A percentile compares a stretch with the other conserved stretches of the same genome.
phyloP scores from a whole-genome alignment of 1,140 invertebrate genomes.

The Ectropis grisescens region DNA sequence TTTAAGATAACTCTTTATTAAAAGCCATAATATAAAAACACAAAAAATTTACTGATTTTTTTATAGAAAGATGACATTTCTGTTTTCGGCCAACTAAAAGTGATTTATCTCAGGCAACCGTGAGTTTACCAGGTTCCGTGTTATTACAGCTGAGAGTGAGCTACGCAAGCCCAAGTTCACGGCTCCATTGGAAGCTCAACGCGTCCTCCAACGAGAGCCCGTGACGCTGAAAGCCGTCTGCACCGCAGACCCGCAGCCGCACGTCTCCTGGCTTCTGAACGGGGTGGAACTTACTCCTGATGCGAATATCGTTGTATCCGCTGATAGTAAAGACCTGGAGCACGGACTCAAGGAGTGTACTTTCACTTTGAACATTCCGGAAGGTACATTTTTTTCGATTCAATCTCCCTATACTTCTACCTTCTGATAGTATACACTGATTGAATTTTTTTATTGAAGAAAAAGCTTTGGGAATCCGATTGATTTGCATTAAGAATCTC shows the following conservation, averaged over 20 bases:
- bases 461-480: no score
- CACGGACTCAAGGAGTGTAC: slow-evolving; percentile 83
- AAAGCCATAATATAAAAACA: no score
- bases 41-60: no score
- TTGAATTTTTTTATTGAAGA: no score
- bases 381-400: slow-evolving; percentile 69
- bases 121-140: no score
- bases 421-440: no score
- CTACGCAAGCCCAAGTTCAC: slow-evolving; percentile 83
- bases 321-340: slow-evolving; percentile 75
- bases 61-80: no score
- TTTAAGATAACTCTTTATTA: no score
- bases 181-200: slow-evolving; percentile 76
- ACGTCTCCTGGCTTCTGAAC: slow-evolving; percentile 71
- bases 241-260: slow-evolving; percentile 82
- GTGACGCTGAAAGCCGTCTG: slow-evolving; percentile 83
- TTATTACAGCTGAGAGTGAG: slow-evolving; percentile 75
- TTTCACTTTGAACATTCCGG: slow-evolving; percentile 77
- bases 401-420: no score
- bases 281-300: slow-evolving; percentile 58
- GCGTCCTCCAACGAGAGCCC: slow-evolving; percentile 78
- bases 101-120: no score
- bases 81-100: no score
- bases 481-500: no score
- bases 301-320: slow-evolving; percentile 60